A percentile compares a stretch with the other conserved stretches of the same genome.
Conservation (phyloP, 2,797 vertebrate genomes). For the Semaprochilodus insignis region DNA sequence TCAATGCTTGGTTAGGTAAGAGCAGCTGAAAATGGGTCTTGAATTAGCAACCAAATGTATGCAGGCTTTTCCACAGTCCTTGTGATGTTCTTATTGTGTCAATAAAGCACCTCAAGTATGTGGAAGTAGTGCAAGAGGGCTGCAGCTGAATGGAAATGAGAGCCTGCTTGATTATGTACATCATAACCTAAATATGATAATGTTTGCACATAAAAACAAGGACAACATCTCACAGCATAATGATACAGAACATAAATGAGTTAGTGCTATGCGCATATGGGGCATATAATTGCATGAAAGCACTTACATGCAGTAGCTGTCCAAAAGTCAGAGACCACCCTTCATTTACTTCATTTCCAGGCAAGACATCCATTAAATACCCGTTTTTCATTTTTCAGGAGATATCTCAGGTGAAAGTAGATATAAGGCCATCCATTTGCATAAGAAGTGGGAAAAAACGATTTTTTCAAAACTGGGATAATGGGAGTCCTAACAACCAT, state of each 20-base stretch:
- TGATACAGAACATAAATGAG: slow-evolving; percentile 27
- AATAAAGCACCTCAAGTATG: slow-evolving; percentile 19
- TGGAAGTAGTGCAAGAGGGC: not conserved
- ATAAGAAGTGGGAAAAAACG: too few species aligned
- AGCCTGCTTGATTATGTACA: slow-evolving; percentile 17
- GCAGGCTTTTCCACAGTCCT: slow-evolving; percentile 19
- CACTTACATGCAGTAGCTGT: too few species aligned
- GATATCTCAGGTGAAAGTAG: too few species aligned
- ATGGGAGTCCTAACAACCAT: too few species aligned
- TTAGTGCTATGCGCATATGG: slow-evolving; percentile 16
- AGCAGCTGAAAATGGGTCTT: slow-evolving; percentile 34
- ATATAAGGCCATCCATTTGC: too few species aligned
- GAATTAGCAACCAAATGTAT: slow-evolving; percentile 37
- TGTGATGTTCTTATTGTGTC: slow-evolving; percentile 35
- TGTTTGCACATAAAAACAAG: slow-evolving; percentile 25
- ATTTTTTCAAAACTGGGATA: too few species aligned
- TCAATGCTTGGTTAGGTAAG: slow-evolving; percentile 22
- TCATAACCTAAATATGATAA: slow-evolving; percentile 39
- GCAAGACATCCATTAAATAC: too few species aligned
- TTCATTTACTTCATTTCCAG: too few species aligned
- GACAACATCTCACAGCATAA: slow-evolving; percentile 12
- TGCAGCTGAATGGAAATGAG: not conserved
- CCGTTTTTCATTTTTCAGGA: too few species aligned
- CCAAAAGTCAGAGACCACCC: too few species aligned
- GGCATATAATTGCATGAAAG: too few species aligned